A percentile compares a stretch with the other conserved stretches of the same genome.
Evolutionary conservation across 2,113 vertebrate species (phyloP).

Genomic region (Labeo catla): DNA sequence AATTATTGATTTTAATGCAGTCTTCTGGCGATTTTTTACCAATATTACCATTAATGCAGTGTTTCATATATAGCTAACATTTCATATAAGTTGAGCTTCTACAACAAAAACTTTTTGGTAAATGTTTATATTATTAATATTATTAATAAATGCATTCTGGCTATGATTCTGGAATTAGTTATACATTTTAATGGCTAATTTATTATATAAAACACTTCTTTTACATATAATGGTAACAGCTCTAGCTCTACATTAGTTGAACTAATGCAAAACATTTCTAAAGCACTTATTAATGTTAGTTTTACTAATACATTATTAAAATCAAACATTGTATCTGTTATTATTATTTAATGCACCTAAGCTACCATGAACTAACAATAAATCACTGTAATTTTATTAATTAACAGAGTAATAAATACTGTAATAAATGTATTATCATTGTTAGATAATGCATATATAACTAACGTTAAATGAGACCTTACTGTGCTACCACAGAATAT

Average conservation of each 20-base stretch:
- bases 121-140: background rate
- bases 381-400: background rate
- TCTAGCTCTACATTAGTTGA: background rate
- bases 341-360: background rate
- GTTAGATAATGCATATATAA: too few species aligned
- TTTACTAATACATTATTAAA: background rate
- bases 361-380: background rate
- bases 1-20: background rate
- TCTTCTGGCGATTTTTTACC: background rate
- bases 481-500: too few species aligned
- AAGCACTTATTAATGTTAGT: too few species aligned
- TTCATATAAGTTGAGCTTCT: background rate
- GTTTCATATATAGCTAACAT: background rate
- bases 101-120: background rate
- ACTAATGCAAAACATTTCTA: background rate
- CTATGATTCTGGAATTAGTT: too few species aligned
- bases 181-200: too few species aligned
- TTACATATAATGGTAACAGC: background rate
- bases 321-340: background rate
- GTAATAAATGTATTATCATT: too few species aligned
- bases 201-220: background rate
- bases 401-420: background rate
- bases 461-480: too few species aligned
- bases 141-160: background rate
- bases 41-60: background rate